Evolutionary conservation across 2,888 invertebrate species (phyloP), one percentile per base, ranked within the genome.

Genomic region (Dilophus febrilis): DNA sequence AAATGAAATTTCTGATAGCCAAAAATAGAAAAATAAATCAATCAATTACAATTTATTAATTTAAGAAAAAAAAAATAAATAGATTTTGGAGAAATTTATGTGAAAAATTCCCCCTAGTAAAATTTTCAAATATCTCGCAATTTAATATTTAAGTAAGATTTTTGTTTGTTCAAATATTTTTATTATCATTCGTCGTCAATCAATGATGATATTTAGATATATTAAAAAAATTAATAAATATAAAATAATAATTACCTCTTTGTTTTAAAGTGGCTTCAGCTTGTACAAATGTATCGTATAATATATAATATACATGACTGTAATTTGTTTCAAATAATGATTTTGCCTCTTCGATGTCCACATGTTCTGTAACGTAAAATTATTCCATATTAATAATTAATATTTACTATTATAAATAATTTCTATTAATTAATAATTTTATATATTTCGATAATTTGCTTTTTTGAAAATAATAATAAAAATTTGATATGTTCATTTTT

Each of bases 201-300:
- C n/a, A n/a, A n/a, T n/a, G n/a, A n/a, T n/a, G n/a, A n/a, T n/a
- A n/a, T n/a, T n/a, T n/a, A n/a, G n/a, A n/a, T 7, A 30, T 30
- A 30, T 5, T n/a, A 14, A 30, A 30, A 14, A 5, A 6, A 22
- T 6, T 22, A 22, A 22, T 22, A 22, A 8, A 22, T 22, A 22
- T 6, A 6, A 22, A 22, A 22, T 22, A 22, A 22, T 8, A 22
- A 64, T 70, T 72, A 92, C 92, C 91, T 75, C 86, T 75, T 66
- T 91, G 90, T 47, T 84, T 78, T 32, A 92, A 67, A 62, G 91
- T 91, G 41, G 79, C 74, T 66, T 95, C 94, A 31, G 90, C 85
- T 60, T 80, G 78, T 42, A 90, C 81, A 61, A 95, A 94, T 56
- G 87, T 87, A 61, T 95, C 94, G 60, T 92, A 91, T 46, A 95